phyloP scores from a whole-genome alignment of 2,797 vertebrate species.

The Sebastes iracundus region DNA sequence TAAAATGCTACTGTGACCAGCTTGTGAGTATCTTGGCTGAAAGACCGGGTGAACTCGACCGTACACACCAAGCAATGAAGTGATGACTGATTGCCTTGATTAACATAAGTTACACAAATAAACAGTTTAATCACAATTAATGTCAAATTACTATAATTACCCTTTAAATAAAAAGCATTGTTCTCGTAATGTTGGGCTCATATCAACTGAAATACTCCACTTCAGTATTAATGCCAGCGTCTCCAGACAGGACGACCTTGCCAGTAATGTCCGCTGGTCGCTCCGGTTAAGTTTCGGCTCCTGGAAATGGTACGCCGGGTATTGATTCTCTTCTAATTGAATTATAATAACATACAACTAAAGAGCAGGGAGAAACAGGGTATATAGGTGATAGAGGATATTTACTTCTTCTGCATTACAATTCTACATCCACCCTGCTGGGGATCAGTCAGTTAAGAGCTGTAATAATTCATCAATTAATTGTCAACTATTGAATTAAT shows the following conservation, averaged over 20 bases:
- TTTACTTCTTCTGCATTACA: not conserved
- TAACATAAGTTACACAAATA: slow-evolving; percentile 71
- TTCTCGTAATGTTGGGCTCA: slow-evolving; percentile 12
- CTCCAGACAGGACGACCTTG: slow-evolving; percentile 1
- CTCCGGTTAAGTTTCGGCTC: not conserved
- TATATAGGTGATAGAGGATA: not conserved
- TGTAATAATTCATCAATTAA: not conserved
- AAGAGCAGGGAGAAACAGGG: not conserved
- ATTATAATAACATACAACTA: not conserved
- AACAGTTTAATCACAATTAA: slow-evolving; percentile 70
- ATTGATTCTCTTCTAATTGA: not conserved
- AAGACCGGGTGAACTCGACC: slow-evolving; percentile 61
- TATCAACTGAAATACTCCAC: slow-evolving; percentile 18
- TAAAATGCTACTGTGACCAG: slow-evolving; percentile 73
- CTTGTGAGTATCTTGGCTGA: slow-evolving; percentile 65
- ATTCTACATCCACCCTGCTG: not conserved
- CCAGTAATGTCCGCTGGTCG: not conserved
- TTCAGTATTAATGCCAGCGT: slow-evolving; percentile 5
- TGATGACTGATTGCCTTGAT: slow-evolving; percentile 68
- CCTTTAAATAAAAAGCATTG: slow-evolving; percentile 35
- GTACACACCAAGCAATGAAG: slow-evolving; percentile 60
- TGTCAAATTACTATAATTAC: slow-evolving; percentile 60
- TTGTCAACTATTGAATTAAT: not conserved
- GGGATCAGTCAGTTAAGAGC: not conserved
- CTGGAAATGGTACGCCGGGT: not conserved